Percentiles rank a stretch among this genome's conserved stretches.
phyloP scores from a whole-genome alignment of 2,797 vertebrate species.

The Chaunax sp. region DNA sequence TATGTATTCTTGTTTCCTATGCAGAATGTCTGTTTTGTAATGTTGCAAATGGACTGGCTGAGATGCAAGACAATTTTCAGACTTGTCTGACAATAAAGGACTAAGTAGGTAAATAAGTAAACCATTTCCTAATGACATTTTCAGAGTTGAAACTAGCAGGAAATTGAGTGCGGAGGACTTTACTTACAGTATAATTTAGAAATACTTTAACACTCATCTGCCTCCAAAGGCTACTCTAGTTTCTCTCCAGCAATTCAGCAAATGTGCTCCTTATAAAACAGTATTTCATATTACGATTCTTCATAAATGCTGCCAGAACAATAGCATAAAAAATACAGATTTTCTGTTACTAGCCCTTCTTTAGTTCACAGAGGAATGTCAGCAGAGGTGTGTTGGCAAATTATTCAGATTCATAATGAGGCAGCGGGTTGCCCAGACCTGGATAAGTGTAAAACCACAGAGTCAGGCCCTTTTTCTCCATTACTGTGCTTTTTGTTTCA shows the following conservation, averaged over 20 bases:
- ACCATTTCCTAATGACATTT: slow-evolving; percentile 53
- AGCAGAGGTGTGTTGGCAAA: slow-evolving; percentile 41
- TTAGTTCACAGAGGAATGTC: slow-evolving; percentile 35
- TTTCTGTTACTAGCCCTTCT: slow-evolving; percentile 7
- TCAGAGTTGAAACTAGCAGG: slow-evolving; percentile 52
- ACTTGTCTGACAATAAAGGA: too few species aligned
- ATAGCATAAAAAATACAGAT: slow-evolving; percentile 3
- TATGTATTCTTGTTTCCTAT: too few species aligned
- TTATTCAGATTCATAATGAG: slow-evolving; percentile 65
- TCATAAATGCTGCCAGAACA: background rate
- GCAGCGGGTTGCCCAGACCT: slow-evolving; percentile 48
- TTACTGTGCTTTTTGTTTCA: slow-evolving; percentile 66
- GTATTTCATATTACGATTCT: background rate
- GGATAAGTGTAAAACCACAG: slow-evolving; percentile 73
- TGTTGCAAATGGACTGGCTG: too few species aligned
- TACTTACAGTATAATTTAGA: slow-evolving; percentile 13
- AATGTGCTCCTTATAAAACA: slow-evolving; percentile 16
- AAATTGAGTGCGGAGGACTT: slow-evolving; percentile 23
- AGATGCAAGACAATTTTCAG: too few species aligned
- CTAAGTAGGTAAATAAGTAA: slow-evolving; percentile 67
- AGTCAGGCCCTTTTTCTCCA: slow-evolving; percentile 50
- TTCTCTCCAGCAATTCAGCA: slow-evolving; percentile 21
- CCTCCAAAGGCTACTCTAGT: slow-evolving; percentile 36
- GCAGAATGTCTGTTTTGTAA: too few species aligned
- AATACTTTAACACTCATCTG: slow-evolving; percentile 26